Base-by-base conservation (phyloP, 1,140 invertebrate genomes). In the Grapholita molesta region DNA sequence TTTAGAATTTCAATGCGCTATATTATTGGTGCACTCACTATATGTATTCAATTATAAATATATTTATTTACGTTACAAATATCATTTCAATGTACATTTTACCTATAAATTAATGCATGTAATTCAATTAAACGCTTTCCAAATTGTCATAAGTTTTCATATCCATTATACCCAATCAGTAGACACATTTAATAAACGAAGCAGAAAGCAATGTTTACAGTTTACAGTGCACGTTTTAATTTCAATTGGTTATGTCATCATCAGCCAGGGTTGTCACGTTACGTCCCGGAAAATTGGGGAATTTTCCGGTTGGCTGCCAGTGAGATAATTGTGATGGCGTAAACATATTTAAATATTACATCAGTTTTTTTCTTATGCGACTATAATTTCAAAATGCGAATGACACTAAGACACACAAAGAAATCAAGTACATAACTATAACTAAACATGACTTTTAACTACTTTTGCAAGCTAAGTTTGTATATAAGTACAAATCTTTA, bases 201-300 rank as follows among this genome's bases (percentile, higher is more conserved):
- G 25, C 55, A 61, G 55, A 61, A 61, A 61, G 25, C 55, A 61
- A 48, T 48, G 42, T 61, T 61, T 55, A 25, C 52, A 55, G 21
- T 55, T 61, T 55, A 28, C 53, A 55, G 23, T 55, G 24, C 55
- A 61, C 25, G 24, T 32, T 61, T 61, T 28, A 61, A 61, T 61
- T 28, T 61, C 55, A 28, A 61, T 61, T 61, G 55, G 55, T 28
- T 61, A 15, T 61, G 55, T 61, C 55, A 61, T 53, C 52, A 53
- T 61, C 42, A 48, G 42, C 42, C 21, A 48, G 42, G 42, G 42
- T 9, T 48, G 42, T 21, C 42, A 48, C 15, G 18, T 9, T 48
- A 48, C 18, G 42, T 21, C 18, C 42, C 42, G 42, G 42, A 48
- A 48, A 48, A 48, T 48, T 21, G 42, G 42, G 42, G 42, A 48